Evolutionary conservation across 2,113 vertebrate genomes (phyloP).

Genomic region (Morphnarchus princeps): DNA sequence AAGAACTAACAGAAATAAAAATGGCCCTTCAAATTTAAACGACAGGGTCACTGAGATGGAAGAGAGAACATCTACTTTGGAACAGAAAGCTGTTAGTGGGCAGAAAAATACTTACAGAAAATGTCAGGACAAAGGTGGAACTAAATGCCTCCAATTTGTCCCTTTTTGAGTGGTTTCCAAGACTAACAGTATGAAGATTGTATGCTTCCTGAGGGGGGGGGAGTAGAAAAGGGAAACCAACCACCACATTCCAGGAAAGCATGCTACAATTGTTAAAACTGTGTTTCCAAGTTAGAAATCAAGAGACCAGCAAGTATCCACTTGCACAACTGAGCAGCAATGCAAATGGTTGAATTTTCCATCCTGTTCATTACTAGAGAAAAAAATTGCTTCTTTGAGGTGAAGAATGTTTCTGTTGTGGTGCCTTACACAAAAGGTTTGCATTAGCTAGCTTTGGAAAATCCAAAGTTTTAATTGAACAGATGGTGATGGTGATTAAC

Average conservation of each 20-base stretch:
- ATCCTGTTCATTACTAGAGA: background rate
- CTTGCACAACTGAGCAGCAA: background rate
- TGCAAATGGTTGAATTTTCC: background rate
- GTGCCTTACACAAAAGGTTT: background rate
- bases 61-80: constrained; percentile 11
- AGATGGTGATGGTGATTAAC: background rate
- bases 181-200: background rate
- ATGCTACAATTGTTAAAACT: background rate
- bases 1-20: constrained; percentile 33
- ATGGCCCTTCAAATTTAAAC: constrained; percentile 17
- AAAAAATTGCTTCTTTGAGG: background rate
- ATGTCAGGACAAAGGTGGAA: constrained; percentile 23
- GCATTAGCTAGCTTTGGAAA: background rate
- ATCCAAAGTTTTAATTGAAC: background rate
- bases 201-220: background rate
- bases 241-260: background rate
- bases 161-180: background rate
- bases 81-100: constrained; percentile 4
- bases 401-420: background rate
- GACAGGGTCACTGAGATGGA: constrained; percentile 27
- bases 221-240: background rate
- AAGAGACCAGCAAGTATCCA: background rate
- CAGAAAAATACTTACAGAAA: constrained; percentile 11
- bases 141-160: constrained; percentile 9
- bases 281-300: background rate